Conservation (phyloP, 64 coral and sea anemone species). For the Porites australiensis region DNA sequence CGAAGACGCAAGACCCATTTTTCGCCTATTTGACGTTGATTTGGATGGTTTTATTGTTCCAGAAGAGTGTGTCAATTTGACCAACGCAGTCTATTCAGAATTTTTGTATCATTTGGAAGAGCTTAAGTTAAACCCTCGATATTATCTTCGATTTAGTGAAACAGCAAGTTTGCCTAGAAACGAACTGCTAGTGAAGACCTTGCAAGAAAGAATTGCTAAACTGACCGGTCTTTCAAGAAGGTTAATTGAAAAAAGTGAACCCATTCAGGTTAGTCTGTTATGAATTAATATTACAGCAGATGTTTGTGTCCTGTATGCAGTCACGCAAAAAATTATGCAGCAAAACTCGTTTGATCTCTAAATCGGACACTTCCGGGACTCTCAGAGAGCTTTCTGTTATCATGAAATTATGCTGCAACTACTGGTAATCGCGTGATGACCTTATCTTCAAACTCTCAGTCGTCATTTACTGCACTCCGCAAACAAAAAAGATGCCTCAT, state of each 20-base stretch:
- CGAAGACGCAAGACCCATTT: conserved; percentile 10
- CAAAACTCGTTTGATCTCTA: no score
- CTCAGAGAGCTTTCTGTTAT: no score
- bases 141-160: conserved; percentile 46
- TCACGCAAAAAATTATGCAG: no score
- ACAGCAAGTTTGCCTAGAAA: not conserved
- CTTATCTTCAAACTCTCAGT: no score
- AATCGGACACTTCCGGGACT: no score
- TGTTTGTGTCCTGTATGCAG: not conserved
- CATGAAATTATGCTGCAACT: no score
- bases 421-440: no score
- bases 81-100: not conserved
- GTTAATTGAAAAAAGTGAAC: conserved; percentile 33
- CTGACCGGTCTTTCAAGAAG: conserved; percentile 18
- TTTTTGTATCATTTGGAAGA: conserved; percentile 3
- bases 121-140: conserved; percentile 1
- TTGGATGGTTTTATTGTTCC: not conserved
- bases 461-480: no score
- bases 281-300: not conserved
- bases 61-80: not conserved
- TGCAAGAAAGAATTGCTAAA: not conserved
- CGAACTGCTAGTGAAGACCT: not conserved
- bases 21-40: conserved; percentile 3
- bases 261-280: conserved; percentile 5
- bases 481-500: no score